Evolutionary conservation across 2,888 invertebrate species (phyloP).

Genomic region (Agrotis clavis): DNA sequence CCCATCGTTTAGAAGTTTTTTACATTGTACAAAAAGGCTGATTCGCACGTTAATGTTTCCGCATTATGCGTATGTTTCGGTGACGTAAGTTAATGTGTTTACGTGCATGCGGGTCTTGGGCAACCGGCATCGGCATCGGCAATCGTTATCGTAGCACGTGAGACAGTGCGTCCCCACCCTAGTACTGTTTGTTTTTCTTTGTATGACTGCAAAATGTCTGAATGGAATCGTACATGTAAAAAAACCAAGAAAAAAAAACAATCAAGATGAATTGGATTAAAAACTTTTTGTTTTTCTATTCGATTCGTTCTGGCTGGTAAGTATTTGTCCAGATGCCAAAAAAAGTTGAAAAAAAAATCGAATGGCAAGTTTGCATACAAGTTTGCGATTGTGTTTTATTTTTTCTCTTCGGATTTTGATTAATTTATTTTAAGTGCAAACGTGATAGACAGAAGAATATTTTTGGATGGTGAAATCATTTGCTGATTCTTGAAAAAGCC

Average conservation of each 20-base stretch:
- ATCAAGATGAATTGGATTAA: neutral
- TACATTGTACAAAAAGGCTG: constrained; percentile 64
- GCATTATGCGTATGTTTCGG: constrained; percentile 68
- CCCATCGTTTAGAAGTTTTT: constrained; percentile 54
- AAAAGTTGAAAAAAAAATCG: no score
- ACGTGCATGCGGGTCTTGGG: constrained; percentile 73
- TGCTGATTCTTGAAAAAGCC: constrained; percentile 5
- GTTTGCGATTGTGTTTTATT: constrained; percentile 15
- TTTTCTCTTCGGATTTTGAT: neutral
- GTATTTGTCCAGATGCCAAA: no score
- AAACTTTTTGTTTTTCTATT: constrained; percentile 19
- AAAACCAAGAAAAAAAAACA: neutral
- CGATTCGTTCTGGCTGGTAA: neutral
- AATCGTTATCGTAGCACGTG: constrained; percentile 41
- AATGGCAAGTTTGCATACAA: no score
- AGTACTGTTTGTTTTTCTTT: constrained; percentile 43
- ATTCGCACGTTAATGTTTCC: constrained; percentile 73
- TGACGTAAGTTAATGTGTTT: constrained; percentile 70
- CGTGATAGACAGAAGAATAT: neutral
- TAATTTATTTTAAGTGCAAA: neutral
- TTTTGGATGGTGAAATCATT: neutral
- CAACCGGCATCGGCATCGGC: constrained; percentile 36
- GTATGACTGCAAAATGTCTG: constrained; percentile 9
- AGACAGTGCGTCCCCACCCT: constrained; percentile 34
- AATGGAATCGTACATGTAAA: neutral